A percentile compares a stretch with the other conserved stretches of the same genome.
Conservation (phyloP, 2,113 vertebrate genomes). For the Ramphastos sulfuratus region DNA sequence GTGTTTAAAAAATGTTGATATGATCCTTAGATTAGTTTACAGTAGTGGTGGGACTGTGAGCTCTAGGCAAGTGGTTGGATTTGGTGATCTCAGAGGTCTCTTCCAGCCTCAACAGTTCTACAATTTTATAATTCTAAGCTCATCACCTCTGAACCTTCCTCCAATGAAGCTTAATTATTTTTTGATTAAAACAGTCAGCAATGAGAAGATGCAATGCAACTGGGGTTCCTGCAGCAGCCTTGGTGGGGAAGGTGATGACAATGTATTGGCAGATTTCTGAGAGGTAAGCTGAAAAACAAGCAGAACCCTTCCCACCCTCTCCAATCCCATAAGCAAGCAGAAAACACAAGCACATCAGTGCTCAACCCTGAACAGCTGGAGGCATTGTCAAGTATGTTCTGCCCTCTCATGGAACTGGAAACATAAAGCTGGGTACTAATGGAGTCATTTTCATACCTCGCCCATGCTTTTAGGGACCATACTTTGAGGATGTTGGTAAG, state of each 20-base stretch:
- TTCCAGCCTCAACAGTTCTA: no score
- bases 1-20: no score
- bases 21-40: no score
- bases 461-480: background rate
- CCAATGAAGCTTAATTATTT: background rate
- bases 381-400: conserved; percentile 33
- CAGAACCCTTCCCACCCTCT: conserved; percentile 23
- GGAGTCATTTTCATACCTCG: background rate
- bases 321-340: background rate
- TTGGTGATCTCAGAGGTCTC: no score
- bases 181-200: background rate
- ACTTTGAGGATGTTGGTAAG: background rate
- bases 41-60: no score
- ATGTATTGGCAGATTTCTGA: background rate
- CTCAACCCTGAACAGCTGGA: conserved; percentile 6
- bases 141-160: background rate
- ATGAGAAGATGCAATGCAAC: background rate
- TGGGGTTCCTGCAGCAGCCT: background rate
- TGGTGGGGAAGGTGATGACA: background rate
- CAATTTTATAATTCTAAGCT: no score
- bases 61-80: no score
- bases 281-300: conserved; percentile 13
- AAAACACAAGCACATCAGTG: background rate
- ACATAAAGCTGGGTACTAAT: conserved; percentile 1
- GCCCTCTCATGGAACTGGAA: background rate